These are phyloP conservation scores for Caenorhabditis angaria DNA, from an alignment of 2,888 invertebrate species.

Conservation along the genomic window DNA sequence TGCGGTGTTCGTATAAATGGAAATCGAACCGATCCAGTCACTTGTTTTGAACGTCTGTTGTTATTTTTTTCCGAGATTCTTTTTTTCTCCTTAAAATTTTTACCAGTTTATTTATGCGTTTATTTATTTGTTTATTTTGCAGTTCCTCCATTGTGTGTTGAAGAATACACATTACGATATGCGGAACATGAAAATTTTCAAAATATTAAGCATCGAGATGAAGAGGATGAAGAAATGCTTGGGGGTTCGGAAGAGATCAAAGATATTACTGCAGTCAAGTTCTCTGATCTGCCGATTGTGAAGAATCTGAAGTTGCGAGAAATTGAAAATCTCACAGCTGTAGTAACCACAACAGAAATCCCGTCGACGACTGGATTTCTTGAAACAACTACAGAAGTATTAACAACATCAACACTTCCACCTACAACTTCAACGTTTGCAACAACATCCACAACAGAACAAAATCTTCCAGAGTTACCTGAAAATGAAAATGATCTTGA, in stretches of 20 bases:
- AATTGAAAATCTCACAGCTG: neutral
- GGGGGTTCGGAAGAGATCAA: constrained; percentile 12
- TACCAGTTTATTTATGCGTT: neutral
- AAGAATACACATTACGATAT: constrained; percentile 49
- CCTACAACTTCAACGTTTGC: constrained; percentile 4
- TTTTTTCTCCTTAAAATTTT: neutral
- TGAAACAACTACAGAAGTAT: constrained; percentile 7
- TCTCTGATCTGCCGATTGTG: constrained; percentile 1
- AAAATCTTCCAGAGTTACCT: too few relatives aligned
- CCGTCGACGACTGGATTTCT: constrained; percentile 8
- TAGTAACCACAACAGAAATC: constrained; percentile 7
- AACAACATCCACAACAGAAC: constrained; percentile 14
- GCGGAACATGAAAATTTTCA: constrained; percentile 13
- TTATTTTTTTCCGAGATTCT: neutral
- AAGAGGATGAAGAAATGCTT: constrained; percentile 5
- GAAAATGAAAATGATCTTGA: constrained; percentile 10
- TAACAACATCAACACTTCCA: neutral
- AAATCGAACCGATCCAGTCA: constrained; percentile 51
- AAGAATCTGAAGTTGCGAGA: constrained; percentile 7
- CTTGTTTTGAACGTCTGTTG: constrained; percentile 50
- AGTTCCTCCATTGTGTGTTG: constrained; percentile 51
- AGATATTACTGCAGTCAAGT: constrained; percentile 3
- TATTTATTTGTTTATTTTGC: constrained; percentile 16
- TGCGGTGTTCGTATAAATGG: constrained; percentile 62
- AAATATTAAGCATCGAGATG: neutral